A percentile compares a stretch with the other conserved stretches of the same genome.
These are phyloP conservation scores for Pelecanoides urinatrix DNA, from an alignment of 2,113 vertebrate genomes.

Conservation along the genomic window DNA sequence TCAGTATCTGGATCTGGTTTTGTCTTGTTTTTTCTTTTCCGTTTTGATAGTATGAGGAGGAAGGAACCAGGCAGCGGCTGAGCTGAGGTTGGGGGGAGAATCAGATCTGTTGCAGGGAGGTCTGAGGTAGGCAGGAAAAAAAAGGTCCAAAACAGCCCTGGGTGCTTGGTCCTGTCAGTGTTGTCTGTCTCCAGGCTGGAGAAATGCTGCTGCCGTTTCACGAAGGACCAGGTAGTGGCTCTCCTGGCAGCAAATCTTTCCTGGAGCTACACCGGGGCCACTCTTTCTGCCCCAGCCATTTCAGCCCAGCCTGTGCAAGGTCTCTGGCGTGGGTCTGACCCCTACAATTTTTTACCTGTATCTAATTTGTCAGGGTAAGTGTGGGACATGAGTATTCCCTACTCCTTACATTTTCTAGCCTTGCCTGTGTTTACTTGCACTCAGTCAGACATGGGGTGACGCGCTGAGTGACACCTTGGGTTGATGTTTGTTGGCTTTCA, in stretches of 20 bases:
- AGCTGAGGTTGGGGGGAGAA: neutral
- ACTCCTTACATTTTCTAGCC: neutral
- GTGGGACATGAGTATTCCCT: neutral
- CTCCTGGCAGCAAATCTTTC: neutral
- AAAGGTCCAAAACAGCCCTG: neutral
- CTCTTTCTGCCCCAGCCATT: neutral
- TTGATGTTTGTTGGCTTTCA: neutral
- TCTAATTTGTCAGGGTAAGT: neutral
- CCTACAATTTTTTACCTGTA: rapidly evolving
- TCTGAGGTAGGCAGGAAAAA: neutral
- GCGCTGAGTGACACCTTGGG: rapidly evolving
- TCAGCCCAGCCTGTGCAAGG: neutral
- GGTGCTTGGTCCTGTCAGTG: no score
- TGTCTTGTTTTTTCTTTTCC: neutral
- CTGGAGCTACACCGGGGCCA: rapidly evolving
- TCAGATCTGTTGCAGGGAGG: neutral
- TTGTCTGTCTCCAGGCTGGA: neutral
- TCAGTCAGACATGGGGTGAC: neutral
- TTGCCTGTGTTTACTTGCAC: neutral
- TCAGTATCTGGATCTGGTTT: neutral
- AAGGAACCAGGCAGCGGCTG: neutral
- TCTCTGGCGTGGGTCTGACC: neutral
- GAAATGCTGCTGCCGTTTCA: neutral
- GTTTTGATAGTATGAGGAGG: neutral
- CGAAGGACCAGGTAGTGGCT: neutral